Percentiles rank a stretch among this genome's conserved stretches.
phyloP scores from a whole-genome alignment of 2,888 invertebrate genomes.

The Alsophila aescularia region DNA sequence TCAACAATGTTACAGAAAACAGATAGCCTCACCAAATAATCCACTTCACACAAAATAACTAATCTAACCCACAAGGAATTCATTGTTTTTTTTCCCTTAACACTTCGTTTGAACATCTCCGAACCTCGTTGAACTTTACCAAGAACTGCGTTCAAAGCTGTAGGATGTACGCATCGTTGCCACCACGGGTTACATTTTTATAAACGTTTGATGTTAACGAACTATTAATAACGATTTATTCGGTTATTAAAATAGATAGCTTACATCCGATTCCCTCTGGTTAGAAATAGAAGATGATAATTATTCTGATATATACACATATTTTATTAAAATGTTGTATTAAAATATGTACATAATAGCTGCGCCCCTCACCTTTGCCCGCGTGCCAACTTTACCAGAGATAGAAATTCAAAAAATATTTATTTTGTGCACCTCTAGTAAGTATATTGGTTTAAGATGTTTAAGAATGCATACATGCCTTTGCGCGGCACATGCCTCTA shows the following conservation, averaged over 20 bases:
- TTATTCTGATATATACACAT: not conserved
- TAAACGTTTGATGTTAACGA: constrained; percentile 38
- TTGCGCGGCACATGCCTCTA: no score
- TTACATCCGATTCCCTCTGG: constrained; percentile 35
- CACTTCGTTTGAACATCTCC: constrained; percentile 16
- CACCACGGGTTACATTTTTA: constrained; percentile 36
- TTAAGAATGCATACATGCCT: no score
- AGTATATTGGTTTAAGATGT: no score
- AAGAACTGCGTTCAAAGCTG: constrained; percentile 23
- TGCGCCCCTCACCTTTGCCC: no score
- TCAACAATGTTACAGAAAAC: constrained; percentile 9
- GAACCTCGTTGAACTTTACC: constrained; percentile 17
- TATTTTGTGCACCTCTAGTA: no score
- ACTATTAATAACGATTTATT: constrained; percentile 37
- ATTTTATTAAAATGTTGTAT: not conserved
- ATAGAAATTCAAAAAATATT: no score
- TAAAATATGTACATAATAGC: no score
- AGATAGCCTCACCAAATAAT: constrained; percentile 7
- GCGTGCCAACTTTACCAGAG: no score
- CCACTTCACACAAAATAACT: constrained; percentile 13
- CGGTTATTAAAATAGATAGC: constrained; percentile 33
- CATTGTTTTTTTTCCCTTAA: constrained; percentile 18
- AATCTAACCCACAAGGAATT: constrained; percentile 7
- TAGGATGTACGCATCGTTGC: constrained; percentile 36
- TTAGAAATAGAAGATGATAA: constrained; percentile 21